Percentiles rank a stretch among this genome's conserved stretches.
Evolutionary conservation across 2,113 vertebrate species (phyloP).

Genomic region (Gnathonemus echidnorhynchus): DNA sequence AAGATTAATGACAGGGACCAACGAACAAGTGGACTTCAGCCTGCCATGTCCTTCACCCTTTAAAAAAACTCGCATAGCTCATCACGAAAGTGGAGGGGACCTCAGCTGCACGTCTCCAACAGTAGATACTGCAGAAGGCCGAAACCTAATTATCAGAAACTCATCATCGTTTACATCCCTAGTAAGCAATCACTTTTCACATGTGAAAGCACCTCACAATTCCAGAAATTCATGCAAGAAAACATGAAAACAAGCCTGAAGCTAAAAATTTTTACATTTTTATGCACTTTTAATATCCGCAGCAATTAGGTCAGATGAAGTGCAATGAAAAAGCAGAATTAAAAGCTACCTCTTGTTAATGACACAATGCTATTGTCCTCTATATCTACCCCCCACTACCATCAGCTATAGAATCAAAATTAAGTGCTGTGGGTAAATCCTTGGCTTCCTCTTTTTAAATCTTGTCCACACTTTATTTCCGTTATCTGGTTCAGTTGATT

Average conservation of each 20-base stretch:
- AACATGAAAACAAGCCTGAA: background rate
- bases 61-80: slow-evolving; percentile 9
- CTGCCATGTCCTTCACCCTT: slow-evolving; percentile 3
- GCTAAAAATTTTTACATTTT: background rate
- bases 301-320: background rate
- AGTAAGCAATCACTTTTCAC: background rate
- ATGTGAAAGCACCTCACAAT: background rate
- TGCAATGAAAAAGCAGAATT: background rate
- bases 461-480: background rate
- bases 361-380: background rate
- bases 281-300: background rate
- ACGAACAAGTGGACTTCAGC: slow-evolving; percentile 29
- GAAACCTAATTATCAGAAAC: background rate
- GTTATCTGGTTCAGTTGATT: background rate
- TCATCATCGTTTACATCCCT: background rate
- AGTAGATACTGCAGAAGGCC: background rate
- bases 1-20: slow-evolving; percentile 40
- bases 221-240: background rate
- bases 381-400: background rate
- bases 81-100: background rate
- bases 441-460: background rate
- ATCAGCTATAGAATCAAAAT: background rate
- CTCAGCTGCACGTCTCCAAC: background rate
- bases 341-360: background rate
- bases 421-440: background rate